These are phyloP conservation scores for Falco cherrug DNA, from an alignment of 2,797 vertebrate genomes.

Conservation along the genomic window DNA sequence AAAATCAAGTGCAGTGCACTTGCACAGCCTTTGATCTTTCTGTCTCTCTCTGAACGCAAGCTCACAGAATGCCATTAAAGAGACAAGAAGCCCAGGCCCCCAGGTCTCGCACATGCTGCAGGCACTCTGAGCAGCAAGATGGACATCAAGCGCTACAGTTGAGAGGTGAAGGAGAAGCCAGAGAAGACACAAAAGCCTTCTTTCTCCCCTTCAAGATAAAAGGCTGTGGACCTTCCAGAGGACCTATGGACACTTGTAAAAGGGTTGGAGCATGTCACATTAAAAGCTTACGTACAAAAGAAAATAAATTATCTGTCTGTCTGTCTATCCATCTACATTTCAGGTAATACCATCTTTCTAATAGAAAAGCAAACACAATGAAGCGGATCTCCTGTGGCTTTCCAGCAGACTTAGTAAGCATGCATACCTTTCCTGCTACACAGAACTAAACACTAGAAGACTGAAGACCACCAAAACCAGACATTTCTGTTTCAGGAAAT, in stretches of 20 bases:
- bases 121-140: neutral
- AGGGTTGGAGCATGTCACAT: neutral
- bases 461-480: neutral
- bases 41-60: neutral
- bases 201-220: neutral
- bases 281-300: neutral
- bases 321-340: neutral
- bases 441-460: neutral
- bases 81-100: neutral
- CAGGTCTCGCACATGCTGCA: neutral
- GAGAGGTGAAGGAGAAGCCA: neutral
- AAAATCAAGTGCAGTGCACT: constrained; percentile 21
- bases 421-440: neutral
- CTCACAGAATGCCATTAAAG: constrained; percentile 36
- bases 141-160: neutral
- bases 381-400: neutral
- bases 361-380: neutral
- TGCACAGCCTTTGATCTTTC: constrained; percentile 51
- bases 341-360: neutral
- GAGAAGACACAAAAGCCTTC: neutral
- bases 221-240: neutral
- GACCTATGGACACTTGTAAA: neutral
- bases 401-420: neutral
- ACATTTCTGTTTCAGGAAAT: neutral
- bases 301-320: neutral